Percentiles rank a stretch among this genome's conserved stretches.
Evolutionary conservation across 2,113 vertebrate genomes (phyloP).

Genomic region (Dendrocopos noguchii): DNA sequence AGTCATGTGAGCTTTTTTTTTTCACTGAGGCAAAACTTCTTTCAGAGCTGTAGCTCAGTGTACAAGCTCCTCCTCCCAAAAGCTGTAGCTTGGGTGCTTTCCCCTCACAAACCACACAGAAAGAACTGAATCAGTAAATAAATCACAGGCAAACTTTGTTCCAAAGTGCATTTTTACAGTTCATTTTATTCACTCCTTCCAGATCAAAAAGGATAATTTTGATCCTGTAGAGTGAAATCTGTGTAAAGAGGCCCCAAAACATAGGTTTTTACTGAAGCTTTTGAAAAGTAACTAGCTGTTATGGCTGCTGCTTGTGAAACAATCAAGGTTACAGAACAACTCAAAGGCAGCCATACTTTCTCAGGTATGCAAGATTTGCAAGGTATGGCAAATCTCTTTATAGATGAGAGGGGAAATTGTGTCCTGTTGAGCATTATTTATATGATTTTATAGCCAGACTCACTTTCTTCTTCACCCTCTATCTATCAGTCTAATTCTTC

Average conservation of each 20-base stretch:
- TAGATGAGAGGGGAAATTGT: background rate
- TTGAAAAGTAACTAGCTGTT: background rate
- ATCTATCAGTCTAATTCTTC: background rate
- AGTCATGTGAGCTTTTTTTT: background rate
- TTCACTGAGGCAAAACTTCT: background rate
- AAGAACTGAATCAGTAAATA: background rate
- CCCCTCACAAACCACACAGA: background rate
- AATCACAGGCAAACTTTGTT: background rate
- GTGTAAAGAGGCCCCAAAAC: background rate
- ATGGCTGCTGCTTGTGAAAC: background rate
- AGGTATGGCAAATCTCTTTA: background rate
- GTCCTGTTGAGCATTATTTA: background rate
- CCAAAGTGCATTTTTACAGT: background rate
- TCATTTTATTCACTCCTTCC: background rate
- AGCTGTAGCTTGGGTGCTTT: background rate
- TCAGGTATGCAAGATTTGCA: too few species aligned
- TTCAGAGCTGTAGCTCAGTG: background rate
- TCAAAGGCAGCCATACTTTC: background rate
- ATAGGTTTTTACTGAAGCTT: background rate
- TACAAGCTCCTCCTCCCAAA: background rate
- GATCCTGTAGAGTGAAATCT: background rate
- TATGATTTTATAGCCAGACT: background rate
- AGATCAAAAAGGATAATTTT: background rate
- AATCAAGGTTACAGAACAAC: background rate
- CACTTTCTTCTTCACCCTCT: background rate